Base-by-base conservation (phyloP, 2,888 invertebrate species). In the Drosophila peninsularis region DNA sequence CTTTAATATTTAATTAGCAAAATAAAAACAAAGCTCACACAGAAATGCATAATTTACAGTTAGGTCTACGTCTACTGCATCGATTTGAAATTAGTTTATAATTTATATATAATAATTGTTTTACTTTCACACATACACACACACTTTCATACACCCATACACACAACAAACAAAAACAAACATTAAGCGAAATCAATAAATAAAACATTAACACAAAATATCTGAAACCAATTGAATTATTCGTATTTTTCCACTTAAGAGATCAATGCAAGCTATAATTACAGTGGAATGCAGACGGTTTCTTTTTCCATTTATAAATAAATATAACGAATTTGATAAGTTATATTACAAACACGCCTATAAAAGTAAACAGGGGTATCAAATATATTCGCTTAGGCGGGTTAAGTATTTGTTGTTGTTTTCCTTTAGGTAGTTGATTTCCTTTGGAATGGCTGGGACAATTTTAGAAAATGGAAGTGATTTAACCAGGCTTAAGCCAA, bases 1-100 rank as follows among this genome's bases (percentile, higher is more conserved):
- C 30, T 73, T 60, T 69, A 67, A 42, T 57, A 66, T 50, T 61
- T 75, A 67, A 62, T 78, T 77, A 78, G 85, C 72, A 62, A 82
- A 81, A 55, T 60, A 66, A 56, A 71, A 65, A 67, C 45, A 64
- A 66, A 60, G 72, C 54, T 61, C 47, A 66, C 42, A 67, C 62
- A 63, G n/a, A 60, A 79, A 80, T 73, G 63, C 71, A 75, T 88
- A 88, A 86, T 88, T 86, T 88, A 86, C 75, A 80, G 37, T 80
- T 83, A 87, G 62, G 60, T 30, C 62, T 78, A 78, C 60, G 66
- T 65, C 56, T 72, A 82, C 63, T 64, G 67, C 67, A 75, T 72
- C 74, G 36, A 71, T 71, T 65, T 56, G 82, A 78, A 67, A 80
- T 78, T 83, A 89, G 81, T 75, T 87, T 83, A 65, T 89, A 87